Evolutionary conservation across 2,888 invertebrate genomes (phyloP).

Genomic region (Macrophya annulata): DNA sequence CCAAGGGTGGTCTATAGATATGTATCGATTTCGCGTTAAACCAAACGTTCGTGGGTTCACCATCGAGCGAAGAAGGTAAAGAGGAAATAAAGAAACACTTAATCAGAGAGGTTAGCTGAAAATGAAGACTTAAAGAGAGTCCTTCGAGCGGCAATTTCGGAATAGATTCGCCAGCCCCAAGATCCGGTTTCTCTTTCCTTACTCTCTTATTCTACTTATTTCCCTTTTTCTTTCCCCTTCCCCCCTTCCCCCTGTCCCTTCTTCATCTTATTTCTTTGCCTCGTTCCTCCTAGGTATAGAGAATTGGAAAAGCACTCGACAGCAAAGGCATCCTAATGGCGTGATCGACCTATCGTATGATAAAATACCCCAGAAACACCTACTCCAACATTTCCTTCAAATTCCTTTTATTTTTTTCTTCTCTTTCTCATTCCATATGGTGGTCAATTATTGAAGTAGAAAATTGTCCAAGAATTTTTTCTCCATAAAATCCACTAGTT

Average conservation of each 20-base stretch:
- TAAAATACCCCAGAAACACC: slow-evolving; percentile 23
- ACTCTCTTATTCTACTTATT: slow-evolving; percentile 57
- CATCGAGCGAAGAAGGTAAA: slow-evolving; percentile 26
- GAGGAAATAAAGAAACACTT: slow-evolving; percentile 51
- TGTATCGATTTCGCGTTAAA: slow-evolving; percentile 50
- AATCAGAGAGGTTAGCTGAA: slow-evolving; percentile 51
- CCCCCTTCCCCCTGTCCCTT: slow-evolving; percentile 37
- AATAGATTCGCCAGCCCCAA: slow-evolving; percentile 42
- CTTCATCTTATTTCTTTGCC: neutral
- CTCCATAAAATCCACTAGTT: neutral
- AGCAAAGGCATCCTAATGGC: slow-evolving; percentile 36
- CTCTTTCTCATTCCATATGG: too few species aligned
- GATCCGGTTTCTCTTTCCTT: slow-evolving; percentile 40
- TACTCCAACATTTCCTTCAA: neutral
- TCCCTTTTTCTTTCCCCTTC: slow-evolving; percentile 44
- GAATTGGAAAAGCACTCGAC: slow-evolving; percentile 46
- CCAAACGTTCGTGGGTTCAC: slow-evolving; percentile 24
- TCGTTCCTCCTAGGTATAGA: slow-evolving; percentile 37
- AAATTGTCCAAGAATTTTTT: neutral
- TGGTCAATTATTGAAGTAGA: neutral
- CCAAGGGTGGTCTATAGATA: neutral
- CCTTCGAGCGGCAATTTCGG: slow-evolving; percentile 46
- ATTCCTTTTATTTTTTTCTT: too few species aligned
- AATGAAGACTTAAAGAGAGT: slow-evolving; percentile 52
- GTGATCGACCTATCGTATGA: slow-evolving; percentile 12